Evolutionary conservation across 1,140 invertebrate species (phyloP).

Genomic region (Vanessa tameamea): DNA sequence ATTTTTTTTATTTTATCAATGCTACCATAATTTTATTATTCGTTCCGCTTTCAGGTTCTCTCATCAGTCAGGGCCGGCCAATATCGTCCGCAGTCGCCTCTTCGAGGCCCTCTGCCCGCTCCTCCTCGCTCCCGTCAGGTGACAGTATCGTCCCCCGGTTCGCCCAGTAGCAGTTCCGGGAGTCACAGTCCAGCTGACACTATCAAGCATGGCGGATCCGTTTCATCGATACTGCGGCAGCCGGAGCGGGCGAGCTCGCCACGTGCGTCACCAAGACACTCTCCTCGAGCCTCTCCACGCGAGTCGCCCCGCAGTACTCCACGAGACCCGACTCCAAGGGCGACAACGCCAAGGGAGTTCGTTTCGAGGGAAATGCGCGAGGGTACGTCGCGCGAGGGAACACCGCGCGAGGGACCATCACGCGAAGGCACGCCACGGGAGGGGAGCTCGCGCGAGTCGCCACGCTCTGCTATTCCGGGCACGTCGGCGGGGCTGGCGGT

Average conservation of each 20-base stretch:
- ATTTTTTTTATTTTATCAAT: constrained; percentile 1
- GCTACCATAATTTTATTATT: background rate
- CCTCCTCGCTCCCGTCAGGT: constrained; percentile 82
- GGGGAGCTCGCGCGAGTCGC: constrained; percentile 58
- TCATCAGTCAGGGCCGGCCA: constrained; percentile 84
- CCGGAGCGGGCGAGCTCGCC: constrained; percentile 62
- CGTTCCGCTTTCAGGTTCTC: constrained; percentile 77
- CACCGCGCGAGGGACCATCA: constrained; percentile 46
- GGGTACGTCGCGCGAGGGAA: constrained; percentile 47
- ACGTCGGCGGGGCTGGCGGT: constrained; percentile 82
- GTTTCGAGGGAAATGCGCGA: constrained; percentile 44
- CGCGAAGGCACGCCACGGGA: constrained; percentile 54
- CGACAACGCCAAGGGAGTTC: constrained; percentile 51
- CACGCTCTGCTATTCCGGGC: constrained; percentile 78
- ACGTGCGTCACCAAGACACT: constrained; percentile 55
- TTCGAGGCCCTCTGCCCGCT: constrained; percentile 75
- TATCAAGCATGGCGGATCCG: constrained; percentile 82
- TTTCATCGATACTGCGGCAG: constrained; percentile 76
- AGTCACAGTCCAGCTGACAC: constrained; percentile 85
- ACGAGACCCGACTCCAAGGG: constrained; percentile 51
- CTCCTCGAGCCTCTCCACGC: constrained; percentile 71
- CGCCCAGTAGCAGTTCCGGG: constrained; percentile 85
- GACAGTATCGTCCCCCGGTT: constrained; percentile 88
- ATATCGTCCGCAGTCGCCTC: constrained; percentile 84
- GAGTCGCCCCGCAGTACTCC: constrained; percentile 59